Evolutionary conservation across 2,888 invertebrate species (phyloP).

Genomic region (Hydrotaea cyrtoneurina): DNA sequence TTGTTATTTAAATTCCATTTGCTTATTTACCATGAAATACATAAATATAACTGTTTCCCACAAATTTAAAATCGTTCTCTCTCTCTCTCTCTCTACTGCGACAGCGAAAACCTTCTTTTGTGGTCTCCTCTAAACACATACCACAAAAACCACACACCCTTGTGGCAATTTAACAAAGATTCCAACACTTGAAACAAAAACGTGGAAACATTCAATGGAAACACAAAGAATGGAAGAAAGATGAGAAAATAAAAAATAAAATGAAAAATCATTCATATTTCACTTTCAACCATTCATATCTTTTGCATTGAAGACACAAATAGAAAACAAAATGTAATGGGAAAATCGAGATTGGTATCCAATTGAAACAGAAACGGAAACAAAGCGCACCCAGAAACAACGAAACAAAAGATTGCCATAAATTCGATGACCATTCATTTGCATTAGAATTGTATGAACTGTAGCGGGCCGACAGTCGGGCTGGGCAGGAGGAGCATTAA

Average conservation of each 20-base stretch:
- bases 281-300: slow-evolving; percentile 26
- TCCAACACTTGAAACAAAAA: background rate
- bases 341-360: slow-evolving; percentile 9
- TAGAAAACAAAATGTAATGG: background rate
- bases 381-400: background rate
- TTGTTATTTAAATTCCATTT: background rate
- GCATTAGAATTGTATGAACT: background rate
- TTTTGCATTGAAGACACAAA: background rate
- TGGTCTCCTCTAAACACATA: background rate
- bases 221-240: background rate
- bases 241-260: background rate
- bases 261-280: slow-evolving; percentile 38
- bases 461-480: background rate
- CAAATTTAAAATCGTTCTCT: background rate
- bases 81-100: background rate
- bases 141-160: slow-evolving; percentile 35
- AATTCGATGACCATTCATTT: slow-evolving; percentile 24
- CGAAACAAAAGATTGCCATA: slow-evolving; percentile 8
- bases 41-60: background rate
- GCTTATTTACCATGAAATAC: slow-evolving; percentile 1
- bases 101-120: background rate
- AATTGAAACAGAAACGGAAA: slow-evolving; percentile 15
- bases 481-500: background rate
- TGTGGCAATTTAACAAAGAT: slow-evolving; percentile 25
- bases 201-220: slow-evolving; percentile 22